Evolutionary conservation across 2,888 invertebrate genomes (phyloP).

Genomic region (Argynnis bischoffii): DNA sequence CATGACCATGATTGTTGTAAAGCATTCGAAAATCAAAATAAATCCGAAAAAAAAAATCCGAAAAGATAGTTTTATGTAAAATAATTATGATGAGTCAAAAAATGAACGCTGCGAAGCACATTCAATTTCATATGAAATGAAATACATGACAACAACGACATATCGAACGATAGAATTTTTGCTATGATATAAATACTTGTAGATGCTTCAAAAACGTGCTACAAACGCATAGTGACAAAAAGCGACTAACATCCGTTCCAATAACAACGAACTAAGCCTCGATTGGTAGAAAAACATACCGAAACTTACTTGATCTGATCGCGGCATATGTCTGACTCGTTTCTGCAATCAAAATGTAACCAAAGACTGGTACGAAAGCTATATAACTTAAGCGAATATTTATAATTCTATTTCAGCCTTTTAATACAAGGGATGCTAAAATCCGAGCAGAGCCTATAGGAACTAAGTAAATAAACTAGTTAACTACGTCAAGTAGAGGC

Average conservation of each 20-base stretch:
- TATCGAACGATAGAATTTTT: not conserved
- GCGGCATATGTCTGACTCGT: constrained; percentile 42
- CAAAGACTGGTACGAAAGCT: constrained; percentile 42
- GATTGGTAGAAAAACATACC: constrained; percentile 36
- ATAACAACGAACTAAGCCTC: constrained; percentile 36
- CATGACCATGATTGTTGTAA: too few species aligned
- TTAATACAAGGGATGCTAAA: constrained; percentile 12
- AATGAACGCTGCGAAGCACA: not conserved
- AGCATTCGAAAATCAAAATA: too few species aligned
- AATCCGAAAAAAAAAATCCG: too few species aligned
- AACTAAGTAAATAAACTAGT: constrained; percentile 3
- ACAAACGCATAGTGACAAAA: constrained; percentile 21
- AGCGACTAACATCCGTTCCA: constrained; percentile 23
- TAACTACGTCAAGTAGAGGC: not conserved
- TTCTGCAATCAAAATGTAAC: constrained; percentile 43
- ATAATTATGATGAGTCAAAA: too few species aligned
- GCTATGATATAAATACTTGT: not conserved
- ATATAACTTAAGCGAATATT: constrained; percentile 29
- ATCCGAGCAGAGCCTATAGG: constrained; percentile 16
- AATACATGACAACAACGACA: constrained; percentile 5
- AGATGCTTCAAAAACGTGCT: constrained; percentile 27
- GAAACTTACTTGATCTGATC: constrained; percentile 42
- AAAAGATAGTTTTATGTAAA: not conserved
- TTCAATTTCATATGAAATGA: constrained; percentile 13
- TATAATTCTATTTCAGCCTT: constrained; percentile 5